phyloP scores from a whole-genome alignment of 1,140 invertebrate genomes.

The Drosophila lini region DNA sequence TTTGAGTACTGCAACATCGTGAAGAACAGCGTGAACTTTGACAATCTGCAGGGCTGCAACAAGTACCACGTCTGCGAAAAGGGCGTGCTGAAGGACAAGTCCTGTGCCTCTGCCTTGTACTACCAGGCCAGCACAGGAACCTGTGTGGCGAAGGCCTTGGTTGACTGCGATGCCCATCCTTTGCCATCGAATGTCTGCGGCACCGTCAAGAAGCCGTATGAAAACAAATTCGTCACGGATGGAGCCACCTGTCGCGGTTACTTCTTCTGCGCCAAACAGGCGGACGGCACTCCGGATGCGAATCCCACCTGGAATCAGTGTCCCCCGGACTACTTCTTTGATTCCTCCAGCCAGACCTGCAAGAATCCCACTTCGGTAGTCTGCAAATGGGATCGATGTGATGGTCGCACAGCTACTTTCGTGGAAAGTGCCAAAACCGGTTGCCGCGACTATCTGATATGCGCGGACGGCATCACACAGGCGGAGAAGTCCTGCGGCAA shows the following conservation, averaged over 20 bases:
- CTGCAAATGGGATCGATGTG: constrained; percentile 70
- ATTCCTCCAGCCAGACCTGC: constrained; percentile 43
- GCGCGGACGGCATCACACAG: constrained; percentile 39
- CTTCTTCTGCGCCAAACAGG: constrained; percentile 56
- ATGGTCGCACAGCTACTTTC: constrained; percentile 55
- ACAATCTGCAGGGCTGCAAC: constrained; percentile 55
- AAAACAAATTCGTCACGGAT: constrained; percentile 53
- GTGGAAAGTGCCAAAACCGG: constrained; percentile 51
- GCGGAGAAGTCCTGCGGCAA: constrained; percentile 57
- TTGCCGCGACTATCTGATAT: constrained; percentile 64
- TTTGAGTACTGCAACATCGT: constrained; percentile 73
- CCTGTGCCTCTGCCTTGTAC: constrained; percentile 44
- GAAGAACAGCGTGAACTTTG: constrained; percentile 54
- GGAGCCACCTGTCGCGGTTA: constrained; percentile 69
- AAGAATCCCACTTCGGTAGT: constrained; percentile 26
- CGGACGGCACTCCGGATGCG: constrained; percentile 38
- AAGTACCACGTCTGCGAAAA: constrained; percentile 60
- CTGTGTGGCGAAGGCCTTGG: constrained; percentile 53
- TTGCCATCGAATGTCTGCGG: constrained; percentile 65
- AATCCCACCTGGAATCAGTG: constrained; percentile 57
- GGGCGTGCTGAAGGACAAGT: constrained; percentile 21
- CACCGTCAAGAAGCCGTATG: constrained; percentile 40
- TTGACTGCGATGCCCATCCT: constrained; percentile 66
- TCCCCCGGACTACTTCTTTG: constrained; percentile 60
- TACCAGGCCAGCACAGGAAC: constrained; percentile 53